Conservation (phyloP, 37 sponge, comb jelly and placozoan genomes). For the Hormiphora californensis region DNA sequence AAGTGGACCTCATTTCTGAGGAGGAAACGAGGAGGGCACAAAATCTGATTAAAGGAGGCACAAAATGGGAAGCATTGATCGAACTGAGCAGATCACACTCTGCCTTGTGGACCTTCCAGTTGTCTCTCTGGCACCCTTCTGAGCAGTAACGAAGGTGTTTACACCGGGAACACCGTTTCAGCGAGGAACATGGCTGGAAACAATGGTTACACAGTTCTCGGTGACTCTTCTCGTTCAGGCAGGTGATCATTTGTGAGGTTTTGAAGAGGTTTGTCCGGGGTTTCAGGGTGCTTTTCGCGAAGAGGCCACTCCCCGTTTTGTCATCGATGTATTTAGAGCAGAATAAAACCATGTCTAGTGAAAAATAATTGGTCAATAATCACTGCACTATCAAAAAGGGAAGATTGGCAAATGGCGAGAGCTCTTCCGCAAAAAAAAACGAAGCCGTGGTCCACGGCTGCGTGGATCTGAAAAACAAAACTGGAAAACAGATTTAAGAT, state of each 20-base stretch:
- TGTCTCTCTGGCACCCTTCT: background rate
- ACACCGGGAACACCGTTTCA: background rate
- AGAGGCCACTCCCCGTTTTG: background rate
- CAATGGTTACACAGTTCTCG: background rate
- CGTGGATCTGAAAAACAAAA: no score
- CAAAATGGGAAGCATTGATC: background rate
- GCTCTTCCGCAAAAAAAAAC: no score
- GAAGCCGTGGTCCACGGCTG: no score
- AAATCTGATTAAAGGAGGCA: background rate
- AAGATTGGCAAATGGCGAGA: no score
- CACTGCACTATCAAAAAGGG: no score
- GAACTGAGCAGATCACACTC: background rate
- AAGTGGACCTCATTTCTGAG: background rate
- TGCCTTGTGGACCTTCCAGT: background rate
- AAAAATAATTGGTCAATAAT: no score
- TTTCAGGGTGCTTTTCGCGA: background rate
- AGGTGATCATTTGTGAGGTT: background rate
- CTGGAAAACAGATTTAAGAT: no score
- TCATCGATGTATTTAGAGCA: background rate
- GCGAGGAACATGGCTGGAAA: background rate
- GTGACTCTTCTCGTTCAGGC: background rate
- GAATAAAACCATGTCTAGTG: background rate
- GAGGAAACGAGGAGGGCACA: background rate
- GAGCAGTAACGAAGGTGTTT: constrained; percentile 16
- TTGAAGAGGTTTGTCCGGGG: background rate